Evolutionary conservation across 1,140 invertebrate species (phyloP), one percentile per base, ranked within the genome.

Genomic region (Anoplophora glabripennis): DNA sequence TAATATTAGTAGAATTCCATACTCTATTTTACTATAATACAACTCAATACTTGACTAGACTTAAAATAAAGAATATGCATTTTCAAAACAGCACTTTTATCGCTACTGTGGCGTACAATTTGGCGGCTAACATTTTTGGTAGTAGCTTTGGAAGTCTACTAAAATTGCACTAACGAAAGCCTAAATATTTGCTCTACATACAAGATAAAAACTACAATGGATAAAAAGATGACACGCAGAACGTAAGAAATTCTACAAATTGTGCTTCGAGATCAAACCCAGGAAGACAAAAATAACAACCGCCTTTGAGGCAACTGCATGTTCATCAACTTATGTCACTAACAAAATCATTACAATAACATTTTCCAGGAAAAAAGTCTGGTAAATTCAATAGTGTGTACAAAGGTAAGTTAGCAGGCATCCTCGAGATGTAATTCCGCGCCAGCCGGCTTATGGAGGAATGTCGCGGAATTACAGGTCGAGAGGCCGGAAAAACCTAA

Each of bases 211-310:
- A 12, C 52, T 54, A 54, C 40, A 54, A 54, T 44, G 52, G 44
- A 44, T 34, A 28, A 54, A 38, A 54, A 44, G 12, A 54, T 12
- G 52, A 54, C 41, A 54, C 52, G 41, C 52, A 42, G 52, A 44
- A 54, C 40, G 44, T 18, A 17, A 14, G 15, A 18, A n/a, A 2
- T 40, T 54, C 36, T 52, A 52, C 18, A 46, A 46, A 46, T 67
- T 67, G 68, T 70, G 68, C 66, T 63, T 59, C 53, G 68, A 70
- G 66, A 70, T 65, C 59, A 54, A 61, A 63, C 66, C 59, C 61
- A 63, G 71, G 69, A 69, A 71, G 72, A 66, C 70, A 65, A 63
- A 69, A 66, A 58, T 64, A 57, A 60, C 57, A 55, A 64, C 36
- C 53, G 61, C 64, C 65, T 60, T 64, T 57, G 12, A 62, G 65